A percentile compares a stretch with the other conserved stretches of the same genome.
phyloP scores from a whole-genome alignment of 2,113 vertebrate species.

The Perca flavescens region DNA sequence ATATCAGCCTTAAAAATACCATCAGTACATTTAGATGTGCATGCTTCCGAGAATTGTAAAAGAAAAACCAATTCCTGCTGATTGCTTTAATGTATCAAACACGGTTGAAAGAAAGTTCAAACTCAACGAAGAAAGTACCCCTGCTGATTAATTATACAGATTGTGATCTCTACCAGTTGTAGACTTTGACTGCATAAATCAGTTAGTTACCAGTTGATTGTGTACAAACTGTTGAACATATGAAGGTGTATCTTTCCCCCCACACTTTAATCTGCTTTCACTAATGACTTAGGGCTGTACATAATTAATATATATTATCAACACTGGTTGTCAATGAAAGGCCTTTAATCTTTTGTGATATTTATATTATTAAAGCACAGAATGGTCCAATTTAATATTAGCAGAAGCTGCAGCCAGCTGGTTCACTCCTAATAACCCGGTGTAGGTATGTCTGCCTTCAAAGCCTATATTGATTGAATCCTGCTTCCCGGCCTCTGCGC shows the following conservation, averaged over 20 bases:
- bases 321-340: neutral
- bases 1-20: neutral
- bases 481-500: constrained; percentile 5
- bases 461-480: constrained; percentile 8
- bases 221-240: neutral
- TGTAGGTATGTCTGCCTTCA: neutral
- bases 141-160: neutral
- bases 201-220: neutral
- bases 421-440: neutral
- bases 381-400: neutral
- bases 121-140: too few species aligned
- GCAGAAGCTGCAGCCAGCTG: neutral
- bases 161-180: neutral
- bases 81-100: neutral
- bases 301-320: neutral
- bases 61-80: neutral
- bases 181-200: neutral
- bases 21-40: neutral
- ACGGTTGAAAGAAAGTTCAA: neutral
- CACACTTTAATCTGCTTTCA: neutral
- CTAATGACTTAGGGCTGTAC: neutral
- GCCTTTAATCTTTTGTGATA: neutral
- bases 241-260: neutral
- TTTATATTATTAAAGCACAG: neutral
- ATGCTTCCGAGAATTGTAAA: neutral